Evolutionary conservation across 2,797 vertebrate species (phyloP), one percentile per base, ranked within the genome.

Genomic region (Dendrocincla tyrannina): DNA sequence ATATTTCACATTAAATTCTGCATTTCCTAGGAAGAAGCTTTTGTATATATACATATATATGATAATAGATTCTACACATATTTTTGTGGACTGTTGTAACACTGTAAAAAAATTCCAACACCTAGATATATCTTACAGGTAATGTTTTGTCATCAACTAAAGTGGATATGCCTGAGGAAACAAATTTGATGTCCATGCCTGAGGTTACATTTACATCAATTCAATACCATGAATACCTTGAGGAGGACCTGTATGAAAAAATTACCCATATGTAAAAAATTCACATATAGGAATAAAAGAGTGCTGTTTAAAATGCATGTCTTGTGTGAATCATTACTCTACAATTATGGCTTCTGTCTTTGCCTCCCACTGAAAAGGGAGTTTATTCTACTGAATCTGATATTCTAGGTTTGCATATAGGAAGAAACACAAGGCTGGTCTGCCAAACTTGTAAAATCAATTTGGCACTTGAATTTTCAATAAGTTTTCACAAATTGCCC

Each of bases 191-290:
- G 11, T 59, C n/a, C 30, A 1, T 42, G 30, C 47, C n/a, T 55
- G 55, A 49, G 46, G 28, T 41, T 78, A 35, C 5, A 12, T 69
- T 60, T 44, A 23, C 37, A 75, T 41, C 41, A 72, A 50, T 72
- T 62, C 37, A 56, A 20, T 22, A 37, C 10, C 6, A 44, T 83
- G 35, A 35, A 35, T 35, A 35, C n/a, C 53, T 85, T 44, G 73
- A 42, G 22, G 37, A 81, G 33, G n/a, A 64, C 23, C 16, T 8
- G 32, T 47, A 24, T 0, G 0, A 17, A 53, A 53, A 53, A 19
- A 53, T 53, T 53, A 19, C 50, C 50, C 28, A 53, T 53, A 32
- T 18, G 30, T 32, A 63, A 86, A 66, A 9, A 20, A 11, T 1
- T 27, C 33, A 19, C 8, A 14, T 30, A 6, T 19, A 19, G 46